phyloP scores from a whole-genome alignment of 2,113 vertebrate species.

The Phylloscopus whistleri region DNA sequence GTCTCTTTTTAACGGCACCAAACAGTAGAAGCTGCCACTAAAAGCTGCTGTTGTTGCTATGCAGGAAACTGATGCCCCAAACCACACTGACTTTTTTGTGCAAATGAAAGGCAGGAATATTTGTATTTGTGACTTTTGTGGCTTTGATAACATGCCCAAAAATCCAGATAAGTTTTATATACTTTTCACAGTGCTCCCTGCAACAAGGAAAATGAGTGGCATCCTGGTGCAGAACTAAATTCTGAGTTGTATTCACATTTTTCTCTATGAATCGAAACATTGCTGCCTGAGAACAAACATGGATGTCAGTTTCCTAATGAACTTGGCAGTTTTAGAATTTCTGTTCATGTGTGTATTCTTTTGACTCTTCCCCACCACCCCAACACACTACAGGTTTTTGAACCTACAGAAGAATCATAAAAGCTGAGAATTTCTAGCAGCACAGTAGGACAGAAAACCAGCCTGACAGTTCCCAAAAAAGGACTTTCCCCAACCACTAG shows the following conservation, averaged over 20 bases:
- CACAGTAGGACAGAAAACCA: neutral
- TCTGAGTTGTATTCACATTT: neutral
- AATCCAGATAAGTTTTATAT: neutral
- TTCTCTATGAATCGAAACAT: neutral
- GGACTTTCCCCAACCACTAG: fast-evolving
- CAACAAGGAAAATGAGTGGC: neutral
- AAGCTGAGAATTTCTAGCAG: neutral
- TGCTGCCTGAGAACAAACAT: neutral
- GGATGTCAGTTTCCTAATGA: neutral
- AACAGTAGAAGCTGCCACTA: neutral
- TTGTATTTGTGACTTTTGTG: neutral
- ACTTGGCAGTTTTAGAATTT: neutral
- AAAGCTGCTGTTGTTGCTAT: neutral
- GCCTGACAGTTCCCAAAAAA: neutral
- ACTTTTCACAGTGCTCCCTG: neutral
- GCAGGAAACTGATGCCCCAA: neutral
- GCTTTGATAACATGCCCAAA: neutral
- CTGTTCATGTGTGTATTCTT: neutral
- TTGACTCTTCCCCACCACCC: neutral
- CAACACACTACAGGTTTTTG: neutral
- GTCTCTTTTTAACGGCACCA: neutral
- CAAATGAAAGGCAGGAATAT: neutral
- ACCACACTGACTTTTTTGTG: neutral
- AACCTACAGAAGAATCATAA: neutral
- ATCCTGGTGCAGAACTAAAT: neutral